phyloP scores from a whole-genome alignment of 2,113 vertebrate genomes.

The Glaucidium brasilianum region DNA sequence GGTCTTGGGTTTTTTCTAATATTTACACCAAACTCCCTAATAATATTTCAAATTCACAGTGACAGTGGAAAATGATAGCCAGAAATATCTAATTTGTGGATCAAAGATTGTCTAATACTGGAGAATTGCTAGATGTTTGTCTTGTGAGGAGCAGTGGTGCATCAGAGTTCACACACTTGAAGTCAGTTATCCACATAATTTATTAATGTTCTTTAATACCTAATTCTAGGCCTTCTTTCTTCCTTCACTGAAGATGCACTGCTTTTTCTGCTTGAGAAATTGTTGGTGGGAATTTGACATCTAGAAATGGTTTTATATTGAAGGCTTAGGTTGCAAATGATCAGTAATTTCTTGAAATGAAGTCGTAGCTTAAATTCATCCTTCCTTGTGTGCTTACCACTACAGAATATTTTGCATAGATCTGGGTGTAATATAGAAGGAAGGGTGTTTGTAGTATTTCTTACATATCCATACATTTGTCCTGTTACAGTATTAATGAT shows the following conservation, averaged over 20 bases:
- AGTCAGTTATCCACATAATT: neutral
- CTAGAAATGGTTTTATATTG: neutral
- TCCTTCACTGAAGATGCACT: neutral
- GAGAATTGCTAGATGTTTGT: neutral
- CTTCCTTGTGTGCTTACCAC: neutral
- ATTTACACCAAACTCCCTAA: neutral
- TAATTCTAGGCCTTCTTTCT: neutral
- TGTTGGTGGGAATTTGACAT: neutral
- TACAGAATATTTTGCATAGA: neutral
- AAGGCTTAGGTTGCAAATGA: neutral
- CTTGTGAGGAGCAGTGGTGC: neutral
- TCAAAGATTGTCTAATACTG: neutral
- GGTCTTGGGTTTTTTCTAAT: neutral
- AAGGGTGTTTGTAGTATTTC: neutral
- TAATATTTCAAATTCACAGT: neutral
- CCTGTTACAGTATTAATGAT: neutral
- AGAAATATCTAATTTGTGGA: neutral
- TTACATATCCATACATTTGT: rapidly evolving
- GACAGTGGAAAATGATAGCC: neutral
- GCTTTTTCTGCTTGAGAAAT: neutral
- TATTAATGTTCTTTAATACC: neutral
- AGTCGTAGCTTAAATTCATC: neutral
- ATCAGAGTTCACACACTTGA: neutral
- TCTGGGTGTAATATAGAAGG: neutral
- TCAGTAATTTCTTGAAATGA: neutral